Evolutionary conservation across 2,797 vertebrate genomes (phyloP).

Genomic region (Bovichtus variegatus): DNA sequence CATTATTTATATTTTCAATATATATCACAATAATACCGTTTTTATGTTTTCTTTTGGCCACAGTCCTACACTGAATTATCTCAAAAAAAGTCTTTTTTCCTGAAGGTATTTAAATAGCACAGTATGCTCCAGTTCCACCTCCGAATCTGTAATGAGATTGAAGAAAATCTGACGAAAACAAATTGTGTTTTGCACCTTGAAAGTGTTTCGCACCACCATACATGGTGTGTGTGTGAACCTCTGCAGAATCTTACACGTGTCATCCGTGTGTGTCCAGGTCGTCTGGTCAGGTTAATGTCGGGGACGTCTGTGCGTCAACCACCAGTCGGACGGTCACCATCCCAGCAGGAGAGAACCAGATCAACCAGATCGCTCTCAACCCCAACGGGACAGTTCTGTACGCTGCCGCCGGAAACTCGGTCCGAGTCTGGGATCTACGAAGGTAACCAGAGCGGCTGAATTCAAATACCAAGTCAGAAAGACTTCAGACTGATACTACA

Average conservation of each 20-base stretch:
- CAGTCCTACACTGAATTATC: too few relatives aligned
- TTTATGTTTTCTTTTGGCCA: too few relatives aligned
- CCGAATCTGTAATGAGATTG: background rate
- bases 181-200: too few relatives aligned
- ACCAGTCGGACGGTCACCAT: slow-evolving; percentile 93
- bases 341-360: slow-evolving; percentile 95
- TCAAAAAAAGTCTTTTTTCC: background rate
- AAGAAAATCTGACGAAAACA: background rate
- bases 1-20: too few relatives aligned
- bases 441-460: slow-evolving; percentile 80
- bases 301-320: slow-evolving; percentile 90
- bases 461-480: background rate
- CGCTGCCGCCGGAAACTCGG: slow-evolving; percentile 94
- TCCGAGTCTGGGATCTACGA: slow-evolving; percentile 97
- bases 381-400: slow-evolving; percentile 94
- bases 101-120: background rate
- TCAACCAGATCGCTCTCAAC: slow-evolving; percentile 97
- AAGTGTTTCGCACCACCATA: too few relatives aligned
- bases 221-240: background rate
- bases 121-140: background rate
- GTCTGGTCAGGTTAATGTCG: slow-evolving; percentile 92
- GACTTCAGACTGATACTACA: background rate
- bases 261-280: slow-evolving; percentile 82
- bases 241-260: background rate
- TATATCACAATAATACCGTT: too few relatives aligned